Conservation (phyloP, 1,140 invertebrate species). For the Nephila pilipes region DNA sequence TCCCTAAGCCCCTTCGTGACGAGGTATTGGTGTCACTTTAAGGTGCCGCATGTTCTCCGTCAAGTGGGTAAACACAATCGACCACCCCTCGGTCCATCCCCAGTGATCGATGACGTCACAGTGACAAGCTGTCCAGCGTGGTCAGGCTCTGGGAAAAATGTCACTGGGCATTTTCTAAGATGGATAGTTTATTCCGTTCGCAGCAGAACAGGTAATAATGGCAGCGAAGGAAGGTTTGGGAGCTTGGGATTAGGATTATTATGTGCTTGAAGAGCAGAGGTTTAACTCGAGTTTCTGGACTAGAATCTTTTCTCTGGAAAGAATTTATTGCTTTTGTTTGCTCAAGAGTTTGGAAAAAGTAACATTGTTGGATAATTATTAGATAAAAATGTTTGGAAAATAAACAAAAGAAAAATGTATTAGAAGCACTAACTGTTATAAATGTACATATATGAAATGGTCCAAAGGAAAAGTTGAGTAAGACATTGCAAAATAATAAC, state of each 20-base stretch:
- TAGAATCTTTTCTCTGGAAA: too few relatives aligned
- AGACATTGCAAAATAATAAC: too few relatives aligned
- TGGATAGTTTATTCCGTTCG: background rate
- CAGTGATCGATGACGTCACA: background rate
- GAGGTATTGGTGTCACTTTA: conserved; percentile 16
- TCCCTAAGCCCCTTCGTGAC: background rate
- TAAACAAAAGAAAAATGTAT: too few relatives aligned
- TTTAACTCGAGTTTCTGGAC: background rate
- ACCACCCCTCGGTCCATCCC: background rate
- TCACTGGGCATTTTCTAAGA: conserved; percentile 11
- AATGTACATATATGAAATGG: too few relatives aligned
- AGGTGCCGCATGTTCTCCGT: conserved; percentile 11
- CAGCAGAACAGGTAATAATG: background rate
- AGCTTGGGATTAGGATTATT: background rate
- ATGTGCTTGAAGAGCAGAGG: background rate
- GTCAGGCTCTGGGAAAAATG: conserved; percentile 15
- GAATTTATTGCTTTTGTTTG: too few relatives aligned
- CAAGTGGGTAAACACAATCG: conserved; percentile 21
- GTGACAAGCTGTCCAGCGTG: conserved; percentile 10
- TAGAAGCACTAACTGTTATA: too few relatives aligned
- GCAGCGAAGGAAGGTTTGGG: background rate
- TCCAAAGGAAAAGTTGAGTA: too few relatives aligned
- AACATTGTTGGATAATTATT: too few relatives aligned
- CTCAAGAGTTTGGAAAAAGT: too few relatives aligned
- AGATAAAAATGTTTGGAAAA: too few relatives aligned